These are phyloP conservation scores for Ciconia maguari DNA, from an alignment of 2,113 vertebrate species.

Conservation along the genomic window DNA sequence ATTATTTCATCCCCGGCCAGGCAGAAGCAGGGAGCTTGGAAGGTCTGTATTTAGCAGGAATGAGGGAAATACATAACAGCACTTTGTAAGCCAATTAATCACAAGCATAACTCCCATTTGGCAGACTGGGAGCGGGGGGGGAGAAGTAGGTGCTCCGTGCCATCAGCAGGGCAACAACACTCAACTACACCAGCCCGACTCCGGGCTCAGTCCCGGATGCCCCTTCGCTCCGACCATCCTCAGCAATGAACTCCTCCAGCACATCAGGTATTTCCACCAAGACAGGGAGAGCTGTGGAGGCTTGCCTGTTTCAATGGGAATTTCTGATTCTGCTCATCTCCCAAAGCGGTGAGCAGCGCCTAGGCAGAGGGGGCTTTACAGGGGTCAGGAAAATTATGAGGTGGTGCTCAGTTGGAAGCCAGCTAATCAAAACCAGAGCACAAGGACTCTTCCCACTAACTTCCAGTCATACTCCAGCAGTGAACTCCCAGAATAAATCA, in stretches of 20 bases:
- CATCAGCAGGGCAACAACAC: background rate
- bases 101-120: accelerated
- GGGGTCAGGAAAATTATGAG: accelerated
- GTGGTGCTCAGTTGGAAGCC: background rate
- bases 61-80: background rate
- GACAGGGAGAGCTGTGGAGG: background rate
- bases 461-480: background rate
- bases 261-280: background rate
- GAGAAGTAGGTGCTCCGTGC: background rate
- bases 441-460: background rate
- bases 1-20: background rate
- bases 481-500: background rate
- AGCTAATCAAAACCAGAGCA: background rate
- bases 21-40: background rate
- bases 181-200: accelerated
- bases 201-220: background rate
- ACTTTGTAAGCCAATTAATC: background rate
- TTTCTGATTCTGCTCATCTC: background rate
- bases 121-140: background rate
- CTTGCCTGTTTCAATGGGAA: accelerated
- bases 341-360: background rate
- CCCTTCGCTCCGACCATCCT: too few species aligned
- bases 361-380: background rate
- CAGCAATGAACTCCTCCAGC: background rate
- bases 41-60: background rate